These are phyloP conservation scores for Aphelenchoides besseyi DNA, from an alignment of 1,140 invertebrate species.

Conservation along the genomic window DNA sequence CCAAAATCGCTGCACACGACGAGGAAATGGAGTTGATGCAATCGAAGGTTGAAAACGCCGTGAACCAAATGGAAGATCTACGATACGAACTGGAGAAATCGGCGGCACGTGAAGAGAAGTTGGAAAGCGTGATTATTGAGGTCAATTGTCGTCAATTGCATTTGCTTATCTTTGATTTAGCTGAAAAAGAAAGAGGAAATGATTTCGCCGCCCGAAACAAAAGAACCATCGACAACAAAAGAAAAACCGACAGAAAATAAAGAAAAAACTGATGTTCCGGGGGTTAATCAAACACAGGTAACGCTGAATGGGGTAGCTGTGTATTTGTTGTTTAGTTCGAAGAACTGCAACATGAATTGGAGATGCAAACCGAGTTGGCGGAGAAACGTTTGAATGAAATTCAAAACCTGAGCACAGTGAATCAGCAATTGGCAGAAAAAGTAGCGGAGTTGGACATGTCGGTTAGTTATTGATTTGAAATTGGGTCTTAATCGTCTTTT, in stretches of 20 bases:
- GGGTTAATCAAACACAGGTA: slow-evolving; percentile 40
- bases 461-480: too few species aligned
- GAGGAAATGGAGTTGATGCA: slow-evolving; percentile 45
- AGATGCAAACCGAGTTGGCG: slow-evolving; percentile 42
- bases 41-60: slow-evolving; percentile 28
- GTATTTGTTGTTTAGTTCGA: slow-evolving; percentile 34
- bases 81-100: slow-evolving; percentile 43
- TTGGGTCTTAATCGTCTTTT: not conserved
- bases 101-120: slow-evolving; percentile 37
- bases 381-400: slow-evolving; percentile 41
- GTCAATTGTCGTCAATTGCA: slow-evolving; percentile 17
- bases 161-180: slow-evolving; percentile 10
- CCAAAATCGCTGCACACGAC: slow-evolving; percentile 28
- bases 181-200: slow-evolving; percentile 4
- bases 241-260: not conserved
- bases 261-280: slow-evolving; percentile 26
- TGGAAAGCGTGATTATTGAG: slow-evolving; percentile 40
- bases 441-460: slow-evolving; percentile 38
- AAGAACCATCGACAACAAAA: too few species aligned
- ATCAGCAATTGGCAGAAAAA: slow-evolving; percentile 39
- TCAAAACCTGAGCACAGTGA: slow-evolving; percentile 39
- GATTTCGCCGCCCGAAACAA: not conserved
- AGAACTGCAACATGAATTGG: slow-evolving; percentile 42
- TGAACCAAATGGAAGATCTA: slow-evolving; percentile 43
- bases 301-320: not conserved